Conservation (phyloP, 2,888 invertebrate genomes). For the Itoplectis maculator region DNA sequence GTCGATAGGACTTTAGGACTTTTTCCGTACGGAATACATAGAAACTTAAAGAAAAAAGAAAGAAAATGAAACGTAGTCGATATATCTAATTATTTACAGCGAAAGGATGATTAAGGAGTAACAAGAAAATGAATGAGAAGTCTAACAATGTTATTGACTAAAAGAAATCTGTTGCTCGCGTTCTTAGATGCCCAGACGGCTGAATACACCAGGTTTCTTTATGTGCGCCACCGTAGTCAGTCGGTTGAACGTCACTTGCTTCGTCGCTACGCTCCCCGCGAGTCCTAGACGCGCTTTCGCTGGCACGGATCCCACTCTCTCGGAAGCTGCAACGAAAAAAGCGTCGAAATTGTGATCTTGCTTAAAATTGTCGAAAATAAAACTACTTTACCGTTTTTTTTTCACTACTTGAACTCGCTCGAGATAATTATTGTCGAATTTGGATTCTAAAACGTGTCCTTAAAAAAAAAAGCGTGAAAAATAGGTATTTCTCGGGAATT, state of each 20-base stretch:
- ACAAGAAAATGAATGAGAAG: conserved; percentile 31
- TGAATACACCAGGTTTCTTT: conserved; percentile 81
- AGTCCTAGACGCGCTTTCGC: conserved; percentile 82
- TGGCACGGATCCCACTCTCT: conserved; percentile 76
- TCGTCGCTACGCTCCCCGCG: conserved; percentile 66
- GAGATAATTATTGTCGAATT: conserved; percentile 13
- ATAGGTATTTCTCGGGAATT: no score
- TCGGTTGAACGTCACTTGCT: conserved; percentile 83
- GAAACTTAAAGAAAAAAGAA: background rate
- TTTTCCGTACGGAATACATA: no score
- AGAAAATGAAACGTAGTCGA: conserved; percentile 23
- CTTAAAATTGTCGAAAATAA: no score
- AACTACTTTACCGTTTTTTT: conserved; percentile 12
- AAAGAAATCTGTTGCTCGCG: conserved; percentile 22
- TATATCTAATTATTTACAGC: conserved; percentile 72
- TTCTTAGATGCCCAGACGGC: conserved; percentile 80
- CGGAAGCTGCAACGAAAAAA: conserved; percentile 77
- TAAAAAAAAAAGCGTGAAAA: no score
- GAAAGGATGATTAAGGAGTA: conserved; percentile 35
- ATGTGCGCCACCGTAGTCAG: conserved; percentile 77
- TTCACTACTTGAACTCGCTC: background rate
- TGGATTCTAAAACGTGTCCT: conserved; percentile 32
- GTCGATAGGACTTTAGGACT: no score
- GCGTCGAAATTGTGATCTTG: background rate
- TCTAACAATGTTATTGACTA: conserved; percentile 59